Evolutionary conservation across 2,113 vertebrate genomes (phyloP).

Genomic region (Nyctereutes procyonoides): DNA sequence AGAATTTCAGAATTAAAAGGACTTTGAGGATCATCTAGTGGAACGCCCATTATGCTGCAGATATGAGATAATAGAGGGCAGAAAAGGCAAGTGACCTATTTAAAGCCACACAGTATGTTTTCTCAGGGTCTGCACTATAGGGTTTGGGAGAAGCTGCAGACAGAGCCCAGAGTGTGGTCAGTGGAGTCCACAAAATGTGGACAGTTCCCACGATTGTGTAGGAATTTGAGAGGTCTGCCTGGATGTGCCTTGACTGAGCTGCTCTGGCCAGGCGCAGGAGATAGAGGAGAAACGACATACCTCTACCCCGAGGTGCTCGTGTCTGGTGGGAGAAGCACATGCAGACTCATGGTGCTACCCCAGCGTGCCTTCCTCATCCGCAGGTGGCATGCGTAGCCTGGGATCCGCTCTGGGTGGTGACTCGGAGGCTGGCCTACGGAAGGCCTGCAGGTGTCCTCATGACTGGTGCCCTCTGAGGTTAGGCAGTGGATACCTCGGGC

Average conservation of each 20-base stretch:
- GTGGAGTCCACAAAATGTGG: background rate
- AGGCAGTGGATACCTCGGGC: background rate
- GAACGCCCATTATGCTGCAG: background rate
- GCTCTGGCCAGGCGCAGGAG: background rate
- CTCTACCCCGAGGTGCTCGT: background rate
- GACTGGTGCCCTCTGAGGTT: background rate
- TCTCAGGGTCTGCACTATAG: background rate
- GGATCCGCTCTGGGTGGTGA: background rate
- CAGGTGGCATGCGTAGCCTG: background rate
- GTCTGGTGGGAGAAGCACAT: background rate
- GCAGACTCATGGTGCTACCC: background rate
- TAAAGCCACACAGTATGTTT: background rate
- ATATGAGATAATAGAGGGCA: background rate
- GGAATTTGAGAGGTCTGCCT: background rate
- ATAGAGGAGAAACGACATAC: background rate
- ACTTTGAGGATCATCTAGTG: constrained; percentile 30
- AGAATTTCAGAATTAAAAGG: constrained; percentile 52
- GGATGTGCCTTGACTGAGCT: background rate
- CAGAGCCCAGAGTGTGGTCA: background rate
- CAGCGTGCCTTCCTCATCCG: too few relatives aligned
- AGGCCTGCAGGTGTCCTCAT: background rate
- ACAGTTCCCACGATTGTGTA: background rate
- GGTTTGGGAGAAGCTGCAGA: background rate
- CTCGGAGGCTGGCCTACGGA: background rate
- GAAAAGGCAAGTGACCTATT: constrained; percentile 15